Base-by-base conservation (phyloP, 2,113 vertebrate genomes). In the Seriola quinqueradiata region DNA sequence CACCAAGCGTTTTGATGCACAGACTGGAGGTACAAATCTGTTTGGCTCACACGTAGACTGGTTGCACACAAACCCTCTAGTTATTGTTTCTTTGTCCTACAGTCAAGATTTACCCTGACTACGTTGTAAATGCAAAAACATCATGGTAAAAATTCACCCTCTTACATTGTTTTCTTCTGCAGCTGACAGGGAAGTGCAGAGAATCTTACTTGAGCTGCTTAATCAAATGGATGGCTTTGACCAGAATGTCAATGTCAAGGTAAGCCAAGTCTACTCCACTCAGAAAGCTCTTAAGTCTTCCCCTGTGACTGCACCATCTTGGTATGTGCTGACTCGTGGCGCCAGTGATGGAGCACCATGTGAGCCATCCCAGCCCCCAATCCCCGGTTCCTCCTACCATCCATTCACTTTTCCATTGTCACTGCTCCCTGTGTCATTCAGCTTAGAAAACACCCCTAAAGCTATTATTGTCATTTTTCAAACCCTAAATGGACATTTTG, bases 151-250 rank as follows among this genome's bases (percentile, higher is more conserved):
- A 42, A 34, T 36, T 5, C 42, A 9, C 2, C 2, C 2, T 55
- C 13, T 71, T 50, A 4, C 2, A 46, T 74, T 21, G 19, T 59
- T 63, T 79, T 64, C 5, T 10, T 84, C 52, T 86, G 6, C 89
- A 99, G 97, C 97, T 61, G 97, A 99, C 90, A 89, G 97, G 52
- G 97, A 99, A 81, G 97, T 98, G 23, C 97, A 99, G 83, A 94
- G 97, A 36, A 99, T 99, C 90, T 91, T 99, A 46, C 95, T 99
- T 55, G 97, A 99, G 93, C 96, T 99, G 46, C 96, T 99, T 2
- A 99, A 99, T 85, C 97, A 99, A 90, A 99, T 99, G 97, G 97
- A 99, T 1, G 97, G 97, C 34, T 99, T 99, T 8, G 97, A 99
- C 89, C 97, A 99, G 94, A 99, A 97, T 0, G 97, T 99, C 78